Conservation (phyloP, 2,113 vertebrate species). For the Dasyprocta punctata region DNA sequence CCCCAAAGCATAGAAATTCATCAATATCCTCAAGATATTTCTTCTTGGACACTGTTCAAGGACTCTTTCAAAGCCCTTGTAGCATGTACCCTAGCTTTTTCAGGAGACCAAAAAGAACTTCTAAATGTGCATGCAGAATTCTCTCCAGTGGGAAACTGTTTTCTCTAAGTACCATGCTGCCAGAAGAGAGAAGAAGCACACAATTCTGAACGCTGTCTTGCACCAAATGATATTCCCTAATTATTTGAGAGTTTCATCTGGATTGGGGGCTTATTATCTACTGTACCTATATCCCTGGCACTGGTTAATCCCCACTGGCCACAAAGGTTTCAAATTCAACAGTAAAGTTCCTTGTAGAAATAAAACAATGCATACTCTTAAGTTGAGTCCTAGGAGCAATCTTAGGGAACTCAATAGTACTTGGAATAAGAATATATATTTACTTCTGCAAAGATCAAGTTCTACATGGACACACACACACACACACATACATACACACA, state of each 20-base stretch:
- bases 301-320: not conserved
- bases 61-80: not conserved
- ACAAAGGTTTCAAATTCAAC: not conserved
- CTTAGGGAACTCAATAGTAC: not conserved
- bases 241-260: not conserved
- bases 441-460: constrained; percentile 17
- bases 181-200: not conserved
- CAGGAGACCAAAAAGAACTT: not conserved
- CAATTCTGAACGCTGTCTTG: not conserved
- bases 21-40: not conserved
- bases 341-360: not conserved
- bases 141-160: not conserved
- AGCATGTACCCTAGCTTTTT: not conserved
- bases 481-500: not conserved
- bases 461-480: not conserved
- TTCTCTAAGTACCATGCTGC: not conserved
- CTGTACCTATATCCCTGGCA: not conserved
- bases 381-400: not conserved
- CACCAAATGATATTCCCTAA: not conserved
- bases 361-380: not conserved
- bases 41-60: not conserved
- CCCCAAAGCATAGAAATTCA: not conserved
- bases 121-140: not conserved
- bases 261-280: not conserved
- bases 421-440: not conserved